These are phyloP conservation scores for Octomys mimax DNA, from an alignment of 2,797 vertebrate species.

Conservation along the genomic window DNA sequence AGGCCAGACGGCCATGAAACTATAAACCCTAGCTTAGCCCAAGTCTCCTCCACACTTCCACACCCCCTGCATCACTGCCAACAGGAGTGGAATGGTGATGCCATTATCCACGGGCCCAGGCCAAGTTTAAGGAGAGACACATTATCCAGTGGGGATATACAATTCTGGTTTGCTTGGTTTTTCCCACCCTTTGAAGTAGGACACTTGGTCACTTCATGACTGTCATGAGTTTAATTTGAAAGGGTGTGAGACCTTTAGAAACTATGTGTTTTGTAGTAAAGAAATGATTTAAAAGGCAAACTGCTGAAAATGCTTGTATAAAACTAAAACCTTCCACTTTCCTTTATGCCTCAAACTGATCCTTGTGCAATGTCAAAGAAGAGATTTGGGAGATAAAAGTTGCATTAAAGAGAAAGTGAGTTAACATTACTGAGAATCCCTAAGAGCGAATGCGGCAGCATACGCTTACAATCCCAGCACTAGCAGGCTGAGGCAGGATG, in stretches of 20 bases:
- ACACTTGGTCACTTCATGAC: slow-evolving; percentile 41
- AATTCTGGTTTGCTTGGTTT: slow-evolving; percentile 59
- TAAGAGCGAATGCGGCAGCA: not conserved
- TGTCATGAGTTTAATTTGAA: slow-evolving; percentile 65
- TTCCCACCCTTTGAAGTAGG: slow-evolving; percentile 76
- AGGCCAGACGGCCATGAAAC: slow-evolving; percentile 64
- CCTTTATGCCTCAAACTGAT: slow-evolving; percentile 32
- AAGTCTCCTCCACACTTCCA: slow-evolving; percentile 22
- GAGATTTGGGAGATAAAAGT: not conserved
- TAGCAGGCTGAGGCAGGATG: not conserved
- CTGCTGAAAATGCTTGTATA: slow-evolving; percentile 62
- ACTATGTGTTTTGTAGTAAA: slow-evolving; percentile 71
- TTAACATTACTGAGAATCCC: not conserved
- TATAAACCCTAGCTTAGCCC: slow-evolving; percentile 62
- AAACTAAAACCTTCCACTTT: slow-evolving; percentile 68
- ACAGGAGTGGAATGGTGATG: slow-evolving; percentile 8
- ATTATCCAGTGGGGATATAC: not conserved
- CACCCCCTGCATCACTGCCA: slow-evolving; percentile 52
- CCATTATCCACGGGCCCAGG: not conserved
- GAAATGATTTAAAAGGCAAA: slow-evolving; percentile 70
- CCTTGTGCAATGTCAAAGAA: slow-evolving; percentile 13
- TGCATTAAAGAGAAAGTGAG: slow-evolving; percentile 7
- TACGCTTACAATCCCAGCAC: not conserved
- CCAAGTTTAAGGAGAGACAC: not conserved
- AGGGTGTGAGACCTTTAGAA: slow-evolving; percentile 57